Percentiles rank a stretch among this genome's conserved stretches.
Conservation (phyloP, 1,140 invertebrate genomes). For the Vanessa atalanta region DNA sequence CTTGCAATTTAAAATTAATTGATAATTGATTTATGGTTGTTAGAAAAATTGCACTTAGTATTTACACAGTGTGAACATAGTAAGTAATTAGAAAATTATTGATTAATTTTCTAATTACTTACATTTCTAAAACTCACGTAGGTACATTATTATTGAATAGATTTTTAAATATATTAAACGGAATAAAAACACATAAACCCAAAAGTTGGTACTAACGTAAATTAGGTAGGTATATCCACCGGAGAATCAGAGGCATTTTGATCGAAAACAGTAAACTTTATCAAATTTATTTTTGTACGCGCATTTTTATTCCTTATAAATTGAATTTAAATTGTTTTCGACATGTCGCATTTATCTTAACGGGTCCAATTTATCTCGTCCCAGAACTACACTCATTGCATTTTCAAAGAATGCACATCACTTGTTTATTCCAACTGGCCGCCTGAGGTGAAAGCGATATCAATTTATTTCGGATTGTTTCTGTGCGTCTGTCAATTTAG, state of each 20-base stretch:
- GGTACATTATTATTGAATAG: too few relatives aligned
- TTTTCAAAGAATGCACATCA: conserved; percentile 34
- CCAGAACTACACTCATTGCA: conserved; percentile 19
- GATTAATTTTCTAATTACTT: too few relatives aligned
- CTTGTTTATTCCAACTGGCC: conserved; percentile 20
- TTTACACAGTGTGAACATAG: too few relatives aligned
- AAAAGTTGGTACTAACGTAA: neutral
- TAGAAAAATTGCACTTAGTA: too few relatives aligned
- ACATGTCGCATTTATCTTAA: conserved; percentile 34
- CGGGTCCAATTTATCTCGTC: conserved; percentile 44
- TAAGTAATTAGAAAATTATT: too few relatives aligned
- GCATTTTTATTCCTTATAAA: neutral
- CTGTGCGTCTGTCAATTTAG: conserved; percentile 17
- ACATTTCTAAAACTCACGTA: too few relatives aligned
- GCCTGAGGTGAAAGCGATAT: conserved; percentile 35
- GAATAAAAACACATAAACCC: neutral
- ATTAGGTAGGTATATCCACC: neutral
- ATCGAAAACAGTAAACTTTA: neutral
- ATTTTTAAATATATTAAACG: neutral
- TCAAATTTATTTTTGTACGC: neutral
- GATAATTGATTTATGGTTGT: too few relatives aligned
- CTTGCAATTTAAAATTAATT: too few relatives aligned
- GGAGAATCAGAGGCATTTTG: neutral
- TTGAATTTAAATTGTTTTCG: conserved; percentile 2
- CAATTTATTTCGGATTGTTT: conserved; percentile 31